Conservation (phyloP, 2,113 vertebrate species). For the Microtus montanus region DNA sequence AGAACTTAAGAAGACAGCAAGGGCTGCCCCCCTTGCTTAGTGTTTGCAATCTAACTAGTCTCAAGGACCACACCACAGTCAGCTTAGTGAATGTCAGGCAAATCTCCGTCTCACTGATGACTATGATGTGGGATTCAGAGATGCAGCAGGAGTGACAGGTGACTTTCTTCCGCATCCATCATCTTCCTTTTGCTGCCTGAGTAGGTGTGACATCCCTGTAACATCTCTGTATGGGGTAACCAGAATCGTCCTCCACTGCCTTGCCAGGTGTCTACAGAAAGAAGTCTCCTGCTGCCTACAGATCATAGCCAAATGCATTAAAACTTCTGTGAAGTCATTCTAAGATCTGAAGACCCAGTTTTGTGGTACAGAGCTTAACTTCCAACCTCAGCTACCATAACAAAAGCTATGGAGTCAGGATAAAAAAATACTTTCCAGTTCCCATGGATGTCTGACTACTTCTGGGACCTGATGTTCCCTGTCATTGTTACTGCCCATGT, state of each 20-base stretch:
- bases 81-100: background rate
- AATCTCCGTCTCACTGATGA: no score
- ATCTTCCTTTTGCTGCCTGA: no score
- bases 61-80: background rate
- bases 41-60: background rate
- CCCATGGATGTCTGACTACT: no score
- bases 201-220: background rate
- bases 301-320: rapidly evolving
- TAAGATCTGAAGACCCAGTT: rapidly evolving
- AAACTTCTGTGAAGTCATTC: background rate
- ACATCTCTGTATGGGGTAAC: background rate
- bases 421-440: rapidly evolving
- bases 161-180: rapidly evolving
- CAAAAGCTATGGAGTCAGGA: no score
- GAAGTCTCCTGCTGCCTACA: background rate
- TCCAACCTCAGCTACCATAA: rapidly evolving
- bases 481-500: no score
- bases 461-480: background rate
- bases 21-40: background rate
- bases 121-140: background rate
- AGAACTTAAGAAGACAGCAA: no score
- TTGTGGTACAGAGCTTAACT: background rate
- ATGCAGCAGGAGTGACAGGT: rapidly evolving
- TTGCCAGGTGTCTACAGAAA: background rate
- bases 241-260: background rate